Base-by-base conservation (phyloP, 2,113 vertebrate genomes). In the Chionomys nivalis region DNA sequence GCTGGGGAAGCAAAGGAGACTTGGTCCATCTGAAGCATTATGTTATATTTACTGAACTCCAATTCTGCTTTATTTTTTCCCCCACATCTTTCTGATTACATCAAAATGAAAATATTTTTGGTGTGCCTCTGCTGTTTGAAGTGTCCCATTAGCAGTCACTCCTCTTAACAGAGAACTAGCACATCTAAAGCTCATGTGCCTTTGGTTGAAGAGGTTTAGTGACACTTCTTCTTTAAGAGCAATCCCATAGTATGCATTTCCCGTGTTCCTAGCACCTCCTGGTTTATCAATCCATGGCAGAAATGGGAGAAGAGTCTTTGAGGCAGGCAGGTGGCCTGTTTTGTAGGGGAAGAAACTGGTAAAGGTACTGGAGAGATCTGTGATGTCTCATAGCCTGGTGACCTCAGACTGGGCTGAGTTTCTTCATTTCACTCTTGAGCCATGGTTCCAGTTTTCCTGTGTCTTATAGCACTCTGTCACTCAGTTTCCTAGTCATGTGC, bases 111-210 rank as follows among this genome's bases (percentile, higher is more conserved):
- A 78, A 66, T 73, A 24, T 42, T 44, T 19, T 70, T 81, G 3
- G 47, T 66, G 19, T n/a, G 70, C 83, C 65, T 92, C 52, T 92
- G 44, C 44, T 31, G 72, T 91, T 90, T 61, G n/a, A 36, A 77
- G 44, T 12, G 77, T 31, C 7, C 26, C 16, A 68, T 39, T 94
- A 39, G 33, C 75, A 44, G n/a, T 77, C 23, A 44, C n/a, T 16
- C 14, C 44, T 83, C 81, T 94, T 77, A 83, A 52, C 16, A 73
- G 93, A 91, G 47, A 97, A 91, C 90, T 55, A 83, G 39, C 24
- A 91, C 4, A 52, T 89, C 63, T 21, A 44, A 52, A 16, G 31
- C 24, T 42, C 1, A 31, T 1, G 65, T 31, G 42, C 7, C 21
- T 89, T 96, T 90, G 24, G 58, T 39, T 65, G 65, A 65, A 66